Base-by-base conservation (phyloP, 2,888 invertebrate genomes). In the Drosophila falleni region DNA sequence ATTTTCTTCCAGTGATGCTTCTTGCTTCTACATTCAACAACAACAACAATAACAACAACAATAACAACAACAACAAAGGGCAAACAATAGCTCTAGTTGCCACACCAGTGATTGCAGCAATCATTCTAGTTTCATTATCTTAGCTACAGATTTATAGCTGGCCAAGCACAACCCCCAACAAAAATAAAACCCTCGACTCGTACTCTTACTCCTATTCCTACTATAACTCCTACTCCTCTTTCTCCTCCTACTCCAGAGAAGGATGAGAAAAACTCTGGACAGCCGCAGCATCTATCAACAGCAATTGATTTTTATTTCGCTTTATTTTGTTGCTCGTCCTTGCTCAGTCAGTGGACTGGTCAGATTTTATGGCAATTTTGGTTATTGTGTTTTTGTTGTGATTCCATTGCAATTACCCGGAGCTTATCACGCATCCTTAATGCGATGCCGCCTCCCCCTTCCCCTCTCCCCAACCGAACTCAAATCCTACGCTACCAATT, bases 61-160 rank as follows among this genome's bases (percentile, higher is more conserved):
- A 51, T 33, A 15, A 47, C 15, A 29, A 13, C 37, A 67, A 31
- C 60, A 39, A 51, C 37, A n/a, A n/a, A n/a, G n/a, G 35, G 35
- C 13, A 35, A 19, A 33, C 55, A 47, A 55, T 49, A 29, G 47
- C 58, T 65, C 65, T 56, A 41, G 74, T 79, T 56, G 87, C 91
- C 91, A 86, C 91, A 91, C 86, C 90, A 89, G 89, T 91, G 89
- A 91, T 91, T 91, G 91, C 88, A 66, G 89, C 90, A 90, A 91
- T 91, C 90, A 91, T 91, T 91, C 87, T 91, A 91, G 91, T 91
- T 91, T 91, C 91, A 91, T 91, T 91, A 91, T 75, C 85, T 85
- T 65, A 59, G 80, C 89, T 77, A 61, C 88, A 86, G 86, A 87
- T 89, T 89, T 89, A 89, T 87, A 51, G 74, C 70, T 55, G 51